phyloP scores from a whole-genome alignment of 2,113 vertebrate genomes.

The Capreolus pygargus region DNA sequence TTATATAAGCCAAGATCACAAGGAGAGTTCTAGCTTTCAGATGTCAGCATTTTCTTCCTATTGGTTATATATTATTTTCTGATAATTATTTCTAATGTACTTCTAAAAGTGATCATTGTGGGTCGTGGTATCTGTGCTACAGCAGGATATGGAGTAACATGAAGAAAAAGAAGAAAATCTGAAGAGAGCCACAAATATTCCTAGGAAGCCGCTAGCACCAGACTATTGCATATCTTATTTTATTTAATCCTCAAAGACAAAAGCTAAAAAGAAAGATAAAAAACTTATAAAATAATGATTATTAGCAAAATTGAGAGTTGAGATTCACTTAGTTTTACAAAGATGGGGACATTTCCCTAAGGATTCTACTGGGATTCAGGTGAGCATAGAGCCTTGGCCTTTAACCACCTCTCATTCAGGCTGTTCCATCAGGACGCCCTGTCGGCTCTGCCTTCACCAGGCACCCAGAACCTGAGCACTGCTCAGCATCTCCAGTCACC shows the following conservation, averaged over 20 bases:
- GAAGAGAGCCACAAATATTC: background rate
- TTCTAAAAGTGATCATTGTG: background rate
- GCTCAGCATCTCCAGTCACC: background rate
- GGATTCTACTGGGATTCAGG: background rate
- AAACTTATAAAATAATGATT: background rate
- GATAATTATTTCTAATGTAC: background rate
- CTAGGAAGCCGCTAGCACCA: background rate
- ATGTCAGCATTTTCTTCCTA: background rate
- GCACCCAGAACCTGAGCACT: background rate
- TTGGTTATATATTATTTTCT: background rate
- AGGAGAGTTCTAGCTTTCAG: background rate
- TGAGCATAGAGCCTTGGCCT: background rate
- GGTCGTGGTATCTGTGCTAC: background rate
- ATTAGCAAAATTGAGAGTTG: background rate
- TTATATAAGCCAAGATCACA: background rate
- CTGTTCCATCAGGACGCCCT: background rate
- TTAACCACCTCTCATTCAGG: background rate
- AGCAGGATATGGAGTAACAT: background rate
- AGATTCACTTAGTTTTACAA: background rate
- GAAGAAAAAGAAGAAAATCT: background rate
- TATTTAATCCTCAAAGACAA: constrained; percentile 1
- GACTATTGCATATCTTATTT: background rate
- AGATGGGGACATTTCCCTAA: background rate
- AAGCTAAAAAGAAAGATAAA: constrained; percentile 12
- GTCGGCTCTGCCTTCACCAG: background rate